Evolutionary conservation across 2,797 vertebrate genomes (phyloP).

Genomic region (Mycteria americana): DNA sequence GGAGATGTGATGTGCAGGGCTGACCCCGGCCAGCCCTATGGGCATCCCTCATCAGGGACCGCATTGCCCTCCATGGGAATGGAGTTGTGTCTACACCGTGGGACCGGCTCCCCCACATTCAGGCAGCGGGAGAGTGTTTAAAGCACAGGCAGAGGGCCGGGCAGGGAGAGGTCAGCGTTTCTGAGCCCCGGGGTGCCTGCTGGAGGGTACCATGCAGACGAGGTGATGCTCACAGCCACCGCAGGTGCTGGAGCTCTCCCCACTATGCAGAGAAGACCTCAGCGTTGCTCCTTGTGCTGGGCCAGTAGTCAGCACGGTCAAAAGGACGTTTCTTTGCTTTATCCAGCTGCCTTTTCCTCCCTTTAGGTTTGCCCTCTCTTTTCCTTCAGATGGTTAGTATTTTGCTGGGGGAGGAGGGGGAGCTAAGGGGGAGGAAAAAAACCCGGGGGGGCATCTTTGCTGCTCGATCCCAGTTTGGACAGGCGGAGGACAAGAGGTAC

Average conservation of each 20-base stretch:
- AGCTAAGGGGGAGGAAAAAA: not conserved
- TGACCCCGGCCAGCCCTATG: not conserved
- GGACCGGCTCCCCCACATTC: accelerated
- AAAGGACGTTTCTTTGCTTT: not conserved
- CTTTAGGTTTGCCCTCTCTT: not conserved
- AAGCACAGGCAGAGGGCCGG: not conserved
- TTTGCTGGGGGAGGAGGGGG: not conserved
- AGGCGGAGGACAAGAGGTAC: not conserved
- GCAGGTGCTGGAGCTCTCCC: not conserved
- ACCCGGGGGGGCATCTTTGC: not conserved
- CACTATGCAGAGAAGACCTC: not conserved
- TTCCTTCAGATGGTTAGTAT: not conserved
- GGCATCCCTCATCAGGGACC: not conserved
- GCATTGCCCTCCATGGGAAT: not conserved
- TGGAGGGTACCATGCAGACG: not conserved
- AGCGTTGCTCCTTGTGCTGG: not conserved
- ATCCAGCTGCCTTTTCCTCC: not conserved
- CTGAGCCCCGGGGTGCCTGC: not conserved
- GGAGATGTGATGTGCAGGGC: not conserved
- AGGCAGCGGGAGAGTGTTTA: not conserved
- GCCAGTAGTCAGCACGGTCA: not conserved
- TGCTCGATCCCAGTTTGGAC: not conserved
- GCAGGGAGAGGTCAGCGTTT: accelerated
- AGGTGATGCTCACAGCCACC: not conserved
- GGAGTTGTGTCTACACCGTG: accelerated